Percentiles rank a stretch among this genome's conserved stretches.
Evolutionary conservation across 1,140 invertebrate species (phyloP).

Genomic region (Rhyzopertha dominica): DNA sequence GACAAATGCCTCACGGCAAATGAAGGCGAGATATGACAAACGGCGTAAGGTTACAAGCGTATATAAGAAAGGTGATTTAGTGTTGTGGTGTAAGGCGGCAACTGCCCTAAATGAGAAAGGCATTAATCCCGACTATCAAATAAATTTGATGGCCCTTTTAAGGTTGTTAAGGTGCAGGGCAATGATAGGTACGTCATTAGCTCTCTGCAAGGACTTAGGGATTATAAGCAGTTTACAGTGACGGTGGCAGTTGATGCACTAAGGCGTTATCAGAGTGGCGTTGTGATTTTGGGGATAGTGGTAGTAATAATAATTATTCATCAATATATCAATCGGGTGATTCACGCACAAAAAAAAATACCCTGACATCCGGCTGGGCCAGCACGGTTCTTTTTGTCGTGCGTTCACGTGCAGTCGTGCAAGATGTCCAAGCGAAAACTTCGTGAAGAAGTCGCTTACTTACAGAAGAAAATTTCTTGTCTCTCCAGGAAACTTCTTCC

Average conservation of each 20-base stretch:
- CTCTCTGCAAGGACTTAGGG: conserved; percentile 13
- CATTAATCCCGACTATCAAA: conserved; percentile 10
- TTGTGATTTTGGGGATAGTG: background rate
- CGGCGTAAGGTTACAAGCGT: conserved; percentile 12
- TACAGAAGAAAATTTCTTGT: too few relatives aligned
- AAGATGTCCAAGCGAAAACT: too few relatives aligned
- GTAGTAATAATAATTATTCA: too few relatives aligned
- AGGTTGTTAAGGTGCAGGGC: conserved; percentile 30
- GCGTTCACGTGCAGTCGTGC: too few relatives aligned
- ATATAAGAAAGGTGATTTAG: conserved; percentile 19
- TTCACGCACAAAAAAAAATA: too few relatives aligned
- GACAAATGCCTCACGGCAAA: background rate
- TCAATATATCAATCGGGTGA: too few relatives aligned
- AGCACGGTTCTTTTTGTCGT: too few relatives aligned
- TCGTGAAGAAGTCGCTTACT: too few relatives aligned
- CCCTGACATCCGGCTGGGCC: too few relatives aligned
- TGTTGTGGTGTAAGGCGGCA: conserved; percentile 14
- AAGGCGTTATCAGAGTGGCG: conserved; percentile 10
- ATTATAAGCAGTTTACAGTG: conserved; percentile 17
- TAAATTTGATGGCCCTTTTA: conserved; percentile 26
- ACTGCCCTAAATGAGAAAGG: conserved; percentile 9
- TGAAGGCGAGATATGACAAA: conserved; percentile 16
- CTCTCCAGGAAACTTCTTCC: too few relatives aligned
- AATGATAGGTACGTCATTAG: conserved; percentile 37
- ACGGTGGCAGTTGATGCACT: conserved; percentile 11